phyloP scores from a whole-genome alignment of 2,888 invertebrate species.

The Hydropsyche betteni region DNA sequence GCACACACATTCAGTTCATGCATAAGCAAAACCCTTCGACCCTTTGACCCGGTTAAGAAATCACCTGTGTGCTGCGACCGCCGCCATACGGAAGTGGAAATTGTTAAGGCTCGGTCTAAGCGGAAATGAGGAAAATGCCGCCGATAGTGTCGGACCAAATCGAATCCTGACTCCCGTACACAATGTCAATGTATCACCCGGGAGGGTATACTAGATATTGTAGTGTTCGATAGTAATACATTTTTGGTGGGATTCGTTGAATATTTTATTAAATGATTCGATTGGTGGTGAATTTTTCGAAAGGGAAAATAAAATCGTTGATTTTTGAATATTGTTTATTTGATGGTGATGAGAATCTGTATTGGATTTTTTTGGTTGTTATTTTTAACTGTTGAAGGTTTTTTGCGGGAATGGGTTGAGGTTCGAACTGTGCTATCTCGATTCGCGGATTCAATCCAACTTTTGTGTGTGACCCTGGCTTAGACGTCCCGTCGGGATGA shows the following conservation, averaged over 20 bases:
- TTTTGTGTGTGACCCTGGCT: constrained; percentile 37
- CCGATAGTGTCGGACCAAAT: too few species aligned
- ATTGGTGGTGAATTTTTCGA: too few species aligned
- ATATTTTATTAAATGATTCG: too few species aligned
- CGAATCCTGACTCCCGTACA: not conserved
- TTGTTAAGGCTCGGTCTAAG: not conserved
- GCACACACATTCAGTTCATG: not conserved
- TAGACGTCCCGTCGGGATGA: constrained; percentile 10
- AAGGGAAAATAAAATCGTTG: too few species aligned
- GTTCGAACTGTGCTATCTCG: constrained; percentile 22
- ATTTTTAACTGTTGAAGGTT: too few species aligned
- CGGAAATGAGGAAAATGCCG: too few species aligned
- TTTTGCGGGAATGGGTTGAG: constrained; percentile 23
- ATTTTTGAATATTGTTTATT: too few species aligned
- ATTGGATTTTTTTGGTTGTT: too few species aligned
- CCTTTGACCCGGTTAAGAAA: constrained; percentile 28
- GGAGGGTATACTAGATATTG: too few species aligned
- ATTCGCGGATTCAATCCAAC: constrained; percentile 37
- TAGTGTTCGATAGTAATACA: too few species aligned
- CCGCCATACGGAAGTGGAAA: not conserved
- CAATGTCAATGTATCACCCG: not conserved
- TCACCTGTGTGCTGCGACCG: not conserved
- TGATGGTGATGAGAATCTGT: too few species aligned
- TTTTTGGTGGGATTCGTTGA: too few species aligned
- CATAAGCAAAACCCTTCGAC: not conserved